phyloP scores from a whole-genome alignment of 2,797 vertebrate species.

The Lagocephalus sceleratus region DNA sequence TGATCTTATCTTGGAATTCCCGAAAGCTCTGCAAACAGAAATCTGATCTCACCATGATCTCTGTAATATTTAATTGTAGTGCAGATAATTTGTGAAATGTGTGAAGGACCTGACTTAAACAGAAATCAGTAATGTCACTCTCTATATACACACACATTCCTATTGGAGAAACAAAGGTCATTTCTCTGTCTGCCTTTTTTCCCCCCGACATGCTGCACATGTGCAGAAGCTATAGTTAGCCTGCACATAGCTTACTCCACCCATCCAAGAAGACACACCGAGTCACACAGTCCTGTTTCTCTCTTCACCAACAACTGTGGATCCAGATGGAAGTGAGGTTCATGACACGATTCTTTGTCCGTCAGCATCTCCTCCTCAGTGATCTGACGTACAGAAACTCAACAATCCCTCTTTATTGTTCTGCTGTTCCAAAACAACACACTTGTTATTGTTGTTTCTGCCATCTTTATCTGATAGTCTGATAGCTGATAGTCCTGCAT shows the following conservation, averaged over 20 bases:
- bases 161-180: too few species aligned
- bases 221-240: constrained; percentile 23
- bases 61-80: too few species aligned
- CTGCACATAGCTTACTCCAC: constrained; percentile 1
- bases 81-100: too few species aligned
- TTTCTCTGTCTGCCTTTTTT: neutral
- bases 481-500: constrained; percentile 50
- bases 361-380: constrained; percentile 11
- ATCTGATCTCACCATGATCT: too few species aligned
- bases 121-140: too few species aligned
- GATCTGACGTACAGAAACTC: constrained; percentile 41
- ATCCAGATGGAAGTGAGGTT: constrained; percentile 31
- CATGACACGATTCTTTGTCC: constrained; percentile 57
- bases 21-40: too few species aligned
- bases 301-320: constrained; percentile 16
- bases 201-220: neutral
- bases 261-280: constrained; percentile 24
- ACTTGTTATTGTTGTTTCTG: constrained; percentile 48
- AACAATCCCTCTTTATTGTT: constrained; percentile 32
- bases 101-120: too few species aligned
- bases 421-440: constrained; percentile 40
- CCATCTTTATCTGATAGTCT: constrained; percentile 34
- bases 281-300: constrained; percentile 40
- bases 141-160: too few species aligned
- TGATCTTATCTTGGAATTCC: too few species aligned